Conservation (phyloP, 2,113 vertebrate species). For the Aspiorhynchus laticeps region DNA sequence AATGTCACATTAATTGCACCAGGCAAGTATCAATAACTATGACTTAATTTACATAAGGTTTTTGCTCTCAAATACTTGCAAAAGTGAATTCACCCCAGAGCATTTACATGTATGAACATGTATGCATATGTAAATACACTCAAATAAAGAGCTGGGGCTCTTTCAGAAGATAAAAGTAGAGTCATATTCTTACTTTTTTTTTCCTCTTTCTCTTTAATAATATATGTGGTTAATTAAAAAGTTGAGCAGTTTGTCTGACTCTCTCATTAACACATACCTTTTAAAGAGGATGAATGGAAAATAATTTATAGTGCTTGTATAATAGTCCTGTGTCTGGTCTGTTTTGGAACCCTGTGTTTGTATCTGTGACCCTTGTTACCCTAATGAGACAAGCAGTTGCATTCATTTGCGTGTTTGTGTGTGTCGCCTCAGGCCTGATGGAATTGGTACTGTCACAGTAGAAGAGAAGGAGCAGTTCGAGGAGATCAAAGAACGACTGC, state of each 20-base stretch:
- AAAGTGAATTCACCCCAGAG: not conserved
- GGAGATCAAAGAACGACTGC: slow-evolving; percentile 96
- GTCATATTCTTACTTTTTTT: not conserved
- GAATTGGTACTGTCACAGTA: slow-evolving; percentile 93
- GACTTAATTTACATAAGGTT: not conserved
- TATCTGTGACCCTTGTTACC: slow-evolving; percentile 36
- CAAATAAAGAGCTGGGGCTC: not conserved
- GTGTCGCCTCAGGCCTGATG: slow-evolving; percentile 85
- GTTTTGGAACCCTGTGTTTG: slow-evolving; percentile 10
- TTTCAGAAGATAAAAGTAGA: not conserved
- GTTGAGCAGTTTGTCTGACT: not conserved
- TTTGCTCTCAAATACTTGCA: not conserved
- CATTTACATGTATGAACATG: not conserved
- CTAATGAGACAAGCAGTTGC: slow-evolving; percentile 5
- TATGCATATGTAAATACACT: not conserved
- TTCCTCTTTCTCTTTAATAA: not conserved
- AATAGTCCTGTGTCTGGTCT: not conserved
- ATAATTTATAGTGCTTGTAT: not conserved
- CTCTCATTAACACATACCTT: not conserved
- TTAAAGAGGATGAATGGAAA: not conserved
- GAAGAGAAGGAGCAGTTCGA: slow-evolving; percentile 97
- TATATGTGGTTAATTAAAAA: not conserved
- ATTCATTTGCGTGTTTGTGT: slow-evolving; percentile 31
- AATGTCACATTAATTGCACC: not conserved
- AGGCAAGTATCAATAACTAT: not conserved